A percentile compares a stretch with the other conserved stretches of the same genome.
These are phyloP conservation scores for Drosophila ercepeae DNA, from an alignment of 1,140 invertebrate genomes.

Conservation along the genomic window DNA sequence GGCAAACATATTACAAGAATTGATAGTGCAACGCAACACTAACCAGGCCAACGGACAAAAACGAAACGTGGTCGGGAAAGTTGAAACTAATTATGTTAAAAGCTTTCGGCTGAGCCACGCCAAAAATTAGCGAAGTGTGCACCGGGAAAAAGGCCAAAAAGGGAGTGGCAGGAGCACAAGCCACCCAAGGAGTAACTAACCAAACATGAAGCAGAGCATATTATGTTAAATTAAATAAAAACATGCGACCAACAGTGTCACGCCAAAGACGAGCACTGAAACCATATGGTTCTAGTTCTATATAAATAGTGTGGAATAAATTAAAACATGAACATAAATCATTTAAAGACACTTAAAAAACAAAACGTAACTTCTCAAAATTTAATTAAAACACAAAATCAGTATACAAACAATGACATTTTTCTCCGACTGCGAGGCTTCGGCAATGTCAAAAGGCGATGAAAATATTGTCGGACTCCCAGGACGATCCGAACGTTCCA, in stretches of 20 bases:
- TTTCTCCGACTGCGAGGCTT: not conserved
- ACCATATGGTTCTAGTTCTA: no score
- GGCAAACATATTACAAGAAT: conserved; percentile 52
- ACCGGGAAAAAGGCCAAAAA: conserved; percentile 7
- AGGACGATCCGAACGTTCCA: conserved; percentile 10
- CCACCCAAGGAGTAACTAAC: conserved; percentile 43
- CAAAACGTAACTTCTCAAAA: not conserved
- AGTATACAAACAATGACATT: not conserved
- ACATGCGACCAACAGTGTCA: conserved; percentile 45
- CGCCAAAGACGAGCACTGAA: conserved; percentile 11
- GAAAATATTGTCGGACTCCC: conserved; percentile 24
- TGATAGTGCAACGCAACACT: conserved; percentile 71
- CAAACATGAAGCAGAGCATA: conserved; percentile 62
- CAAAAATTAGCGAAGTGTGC: conserved; percentile 62
- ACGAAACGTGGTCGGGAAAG: conserved; percentile 78
- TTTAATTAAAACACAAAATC: not conserved
- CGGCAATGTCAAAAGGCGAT: conserved; percentile 52
- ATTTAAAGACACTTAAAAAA: not conserved
- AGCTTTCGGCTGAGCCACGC: conserved; percentile 63
- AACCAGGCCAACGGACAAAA: conserved; percentile 76
- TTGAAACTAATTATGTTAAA: conserved; percentile 81
- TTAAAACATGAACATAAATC: no score
- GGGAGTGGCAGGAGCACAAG: conserved; percentile 20
- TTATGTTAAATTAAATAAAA: conserved; percentile 72
- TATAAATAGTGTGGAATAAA: not conserved